phyloP scores from a whole-genome alignment of 30 jellyfish, hydroid and myxozoan species.

The Aurelia sp. region DNA sequence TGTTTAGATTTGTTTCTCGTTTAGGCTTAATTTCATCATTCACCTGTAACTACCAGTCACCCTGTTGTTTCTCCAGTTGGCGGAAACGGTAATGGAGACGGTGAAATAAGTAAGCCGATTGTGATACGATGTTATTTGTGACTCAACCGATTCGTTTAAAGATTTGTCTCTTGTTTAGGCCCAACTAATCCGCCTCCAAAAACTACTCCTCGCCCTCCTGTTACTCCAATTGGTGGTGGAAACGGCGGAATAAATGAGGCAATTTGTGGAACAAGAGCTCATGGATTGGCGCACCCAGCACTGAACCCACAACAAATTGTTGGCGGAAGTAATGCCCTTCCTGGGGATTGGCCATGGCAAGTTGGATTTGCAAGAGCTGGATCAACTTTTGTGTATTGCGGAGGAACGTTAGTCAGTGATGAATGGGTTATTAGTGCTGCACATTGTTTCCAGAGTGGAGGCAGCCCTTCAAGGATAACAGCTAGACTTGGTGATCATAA shows the following conservation, averaged over 20 bases:
- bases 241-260: conserved; percentile 28
- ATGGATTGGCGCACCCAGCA: conserved; percentile 40
- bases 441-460: conserved; percentile 22
- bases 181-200: not conserved
- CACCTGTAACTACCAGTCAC: not conserved
- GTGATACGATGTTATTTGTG: conserved; percentile 20
- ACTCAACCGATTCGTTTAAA: not conserved
- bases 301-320: conserved; percentile 55
- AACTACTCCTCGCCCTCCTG: not conserved
- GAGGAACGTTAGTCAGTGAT: conserved; percentile 50
- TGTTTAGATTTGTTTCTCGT: conserved; percentile 27
- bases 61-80: not conserved
- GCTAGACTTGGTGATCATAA: conserved; percentile 70
- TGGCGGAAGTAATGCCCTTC: conserved; percentile 55
- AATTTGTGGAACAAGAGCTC: conserved; percentile 60
- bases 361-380: conserved; percentile 50
- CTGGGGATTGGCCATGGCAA: conserved; percentile 80
- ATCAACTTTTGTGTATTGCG: conserved; percentile 49
- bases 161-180: conserved; percentile 46
- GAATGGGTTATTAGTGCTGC: conserved; percentile 71
- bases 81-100: not conserved
- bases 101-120: conserved; percentile 9
- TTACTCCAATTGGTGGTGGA: conserved; percentile 2
- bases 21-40: conserved; percentile 12
- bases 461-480: conserved; percentile 24